A percentile compares a stretch with the other conserved stretches of the same genome.
Evolutionary conservation across 2,797 vertebrate genomes (phyloP).

Genomic region (Synaphobranchus kaupii): DNA sequence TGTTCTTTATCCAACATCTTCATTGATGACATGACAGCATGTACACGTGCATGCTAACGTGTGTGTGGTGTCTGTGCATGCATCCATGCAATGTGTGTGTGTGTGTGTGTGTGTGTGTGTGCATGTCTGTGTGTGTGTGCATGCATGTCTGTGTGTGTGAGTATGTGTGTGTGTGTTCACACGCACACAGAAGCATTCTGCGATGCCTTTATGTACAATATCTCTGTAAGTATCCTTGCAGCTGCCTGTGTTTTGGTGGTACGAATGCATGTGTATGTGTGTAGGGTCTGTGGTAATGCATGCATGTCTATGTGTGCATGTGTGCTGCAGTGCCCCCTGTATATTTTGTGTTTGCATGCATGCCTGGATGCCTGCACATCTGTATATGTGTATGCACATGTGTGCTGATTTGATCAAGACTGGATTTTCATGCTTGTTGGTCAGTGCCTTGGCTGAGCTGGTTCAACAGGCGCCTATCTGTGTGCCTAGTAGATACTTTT

Average conservation of each 20-base stretch:
- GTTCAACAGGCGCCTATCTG: no score
- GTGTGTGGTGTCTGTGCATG: not conserved
- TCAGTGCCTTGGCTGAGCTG: no score
- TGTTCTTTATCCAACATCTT: no score
- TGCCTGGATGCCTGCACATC: not conserved
- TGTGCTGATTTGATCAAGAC: no score
- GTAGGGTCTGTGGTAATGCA: not conserved
- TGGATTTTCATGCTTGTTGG: no score
- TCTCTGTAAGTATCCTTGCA: no score
- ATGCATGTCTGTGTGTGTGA: not conserved
- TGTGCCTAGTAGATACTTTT: not conserved
- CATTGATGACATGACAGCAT: not conserved
- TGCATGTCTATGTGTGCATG: not conserved
- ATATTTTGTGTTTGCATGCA: no score
- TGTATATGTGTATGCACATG: not conserved
- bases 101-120: not conserved
- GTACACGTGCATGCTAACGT: not conserved
- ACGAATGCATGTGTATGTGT: no score
- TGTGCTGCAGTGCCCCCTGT: no score
- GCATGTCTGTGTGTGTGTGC: not conserved
- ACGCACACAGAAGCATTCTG: no score
- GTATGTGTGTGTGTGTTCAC: not conserved
- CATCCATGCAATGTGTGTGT: not conserved
- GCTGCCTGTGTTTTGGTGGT: no score
- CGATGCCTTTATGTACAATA: no score